These are phyloP conservation scores for Apoda limacodes DNA, from an alignment of 2,888 invertebrate genomes.

Conservation along the genomic window DNA sequence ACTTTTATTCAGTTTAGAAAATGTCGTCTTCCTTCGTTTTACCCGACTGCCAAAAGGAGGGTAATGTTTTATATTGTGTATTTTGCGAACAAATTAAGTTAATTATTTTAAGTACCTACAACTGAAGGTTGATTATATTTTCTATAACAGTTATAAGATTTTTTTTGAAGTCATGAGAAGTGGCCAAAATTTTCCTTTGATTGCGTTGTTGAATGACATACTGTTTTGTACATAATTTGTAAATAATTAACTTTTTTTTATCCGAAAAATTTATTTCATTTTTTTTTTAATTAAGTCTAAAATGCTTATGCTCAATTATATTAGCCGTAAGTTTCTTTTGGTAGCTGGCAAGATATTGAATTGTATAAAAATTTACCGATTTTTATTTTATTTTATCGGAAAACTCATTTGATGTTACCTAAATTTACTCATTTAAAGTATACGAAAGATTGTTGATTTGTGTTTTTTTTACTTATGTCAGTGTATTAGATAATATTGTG, in stretches of 20 bases:
- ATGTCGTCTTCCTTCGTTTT: conserved; percentile 51
- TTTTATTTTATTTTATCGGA: conserved; percentile 21
- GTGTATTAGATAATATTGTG: conserved; percentile 47
- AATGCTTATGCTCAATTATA: conserved; percentile 67
- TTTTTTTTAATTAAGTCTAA: conserved; percentile 49
- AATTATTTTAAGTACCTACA: too few species aligned
- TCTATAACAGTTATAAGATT: conserved; percentile 23
- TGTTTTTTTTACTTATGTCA: conserved; percentile 33
- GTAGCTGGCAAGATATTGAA: conserved; percentile 27
- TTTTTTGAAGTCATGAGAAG: conserved; percentile 27
- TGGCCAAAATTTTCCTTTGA: conserved; percentile 53
- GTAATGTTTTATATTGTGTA: too few species aligned
- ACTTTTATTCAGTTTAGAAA: too few species aligned
- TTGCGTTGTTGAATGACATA: conserved; percentile 36
- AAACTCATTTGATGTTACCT: conserved; percentile 23
- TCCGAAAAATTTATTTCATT: conserved; percentile 41
- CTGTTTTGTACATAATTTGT: conserved; percentile 65
- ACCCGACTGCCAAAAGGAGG: too few species aligned
- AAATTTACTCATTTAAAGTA: conserved; percentile 58
- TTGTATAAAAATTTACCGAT: conserved; percentile 10
- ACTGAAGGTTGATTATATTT: conserved; percentile 31
- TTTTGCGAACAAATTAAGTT: too few species aligned
- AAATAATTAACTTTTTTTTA: conserved; percentile 53
- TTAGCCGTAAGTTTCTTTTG: conserved; percentile 43
- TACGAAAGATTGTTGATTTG: conserved; percentile 56